Evolutionary conservation across 1,140 invertebrate genomes (phyloP), one percentile per base, ranked within the genome.

Genomic region (Drosophila oshimai): DNA sequence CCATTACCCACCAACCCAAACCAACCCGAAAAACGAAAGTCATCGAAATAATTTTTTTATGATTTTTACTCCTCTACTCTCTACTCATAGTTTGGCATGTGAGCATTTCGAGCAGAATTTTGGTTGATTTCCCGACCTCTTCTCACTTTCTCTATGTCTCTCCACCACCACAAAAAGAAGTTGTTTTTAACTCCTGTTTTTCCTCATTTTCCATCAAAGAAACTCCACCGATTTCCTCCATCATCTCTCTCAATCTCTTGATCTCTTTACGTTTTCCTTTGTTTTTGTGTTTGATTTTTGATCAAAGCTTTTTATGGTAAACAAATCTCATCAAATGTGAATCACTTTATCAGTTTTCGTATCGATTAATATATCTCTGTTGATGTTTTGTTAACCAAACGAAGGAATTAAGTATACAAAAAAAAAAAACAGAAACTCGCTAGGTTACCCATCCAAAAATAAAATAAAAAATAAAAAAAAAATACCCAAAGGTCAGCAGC

Each of bases 261-360:
- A 28, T 46, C 47, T 62, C 17, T 26, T 62, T 55, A n/a, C 12
- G 9, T 70, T 64, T 55, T 60, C 18, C 45, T 50, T 77, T 60
- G 31, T 33, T 50, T 60, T 80, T 18, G 18, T 18, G 18, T 44
- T 79, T 86, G 47, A 33, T 44, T 72, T 72, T 72, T 73, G 42
- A 87, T 84, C 74, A 86, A 86, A 61, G 78, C 78, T 83, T 83
- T 83, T 83, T 83, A 86, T 62, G 60, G 57, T 65, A 78, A 78
- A 69, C 31, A 51, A 44, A 80, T 65, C 64, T 86, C 80, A 83
- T 83, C 54, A 49, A 50, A 62, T 51, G 24, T 37, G 17, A 57
- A 69, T 74, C 72, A 68, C 61, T 72, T 44, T 61, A 33, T 64
- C 15, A 37, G 33, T 64, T 69, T 18, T 22, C 39, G 44, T 46